phyloP scores from a whole-genome alignment of 2,113 vertebrate species.

The Dicentrarchus labrax region DNA sequence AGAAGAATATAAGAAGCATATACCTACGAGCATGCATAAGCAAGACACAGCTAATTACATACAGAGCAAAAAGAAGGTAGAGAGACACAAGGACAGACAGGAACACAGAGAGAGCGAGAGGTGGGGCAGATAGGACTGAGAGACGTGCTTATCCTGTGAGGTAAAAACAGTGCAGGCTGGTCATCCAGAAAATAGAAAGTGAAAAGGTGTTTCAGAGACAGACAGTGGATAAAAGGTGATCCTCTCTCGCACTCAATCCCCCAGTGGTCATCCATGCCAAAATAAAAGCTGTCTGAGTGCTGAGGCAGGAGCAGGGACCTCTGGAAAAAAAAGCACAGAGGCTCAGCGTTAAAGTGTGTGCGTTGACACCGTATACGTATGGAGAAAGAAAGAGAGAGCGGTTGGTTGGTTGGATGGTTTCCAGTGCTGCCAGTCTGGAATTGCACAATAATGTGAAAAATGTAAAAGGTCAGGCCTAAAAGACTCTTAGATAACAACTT shows the following conservation, averaged over 20 bases:
- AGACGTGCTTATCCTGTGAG: conserved; percentile 49
- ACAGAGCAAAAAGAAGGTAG: neutral
- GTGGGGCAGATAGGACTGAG: neutral
- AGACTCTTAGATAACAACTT: neutral
- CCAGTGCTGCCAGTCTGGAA: neutral
- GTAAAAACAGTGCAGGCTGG: conserved; percentile 55
- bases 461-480: neutral
- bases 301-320: neutral
- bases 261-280: conserved; percentile 31
- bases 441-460: neutral
- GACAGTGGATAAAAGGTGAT: conserved; percentile 71
- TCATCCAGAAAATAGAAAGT: conserved; percentile 79
- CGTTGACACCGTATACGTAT: neutral
- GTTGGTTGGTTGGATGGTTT: conserved; percentile 1
- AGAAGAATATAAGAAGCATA: neutral
- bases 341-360: neutral
- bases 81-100: neutral
- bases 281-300: conserved; percentile 53
- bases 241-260: conserved; percentile 50
- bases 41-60: neutral
- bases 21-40: neutral
- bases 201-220: conserved; percentile 73
- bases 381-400: neutral
- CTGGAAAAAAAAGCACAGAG: neutral
- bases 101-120: neutral